phyloP scores from a whole-genome alignment of 2,113 vertebrate species.

The Poecilia latipinna region DNA sequence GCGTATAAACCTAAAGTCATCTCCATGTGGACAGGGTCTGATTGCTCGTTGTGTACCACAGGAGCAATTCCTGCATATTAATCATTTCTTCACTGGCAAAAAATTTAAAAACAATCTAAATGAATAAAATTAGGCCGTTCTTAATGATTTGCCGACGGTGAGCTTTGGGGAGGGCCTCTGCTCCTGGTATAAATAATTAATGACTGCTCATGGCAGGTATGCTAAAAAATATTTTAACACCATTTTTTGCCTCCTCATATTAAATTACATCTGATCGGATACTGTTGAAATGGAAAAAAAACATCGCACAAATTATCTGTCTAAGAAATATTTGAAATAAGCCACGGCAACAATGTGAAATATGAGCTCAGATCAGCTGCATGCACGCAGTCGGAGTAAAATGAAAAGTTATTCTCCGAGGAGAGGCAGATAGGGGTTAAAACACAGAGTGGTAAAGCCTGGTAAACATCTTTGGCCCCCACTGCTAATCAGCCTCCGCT shows the following conservation, averaged over 20 bases:
- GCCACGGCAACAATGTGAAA: conserved; percentile 29
- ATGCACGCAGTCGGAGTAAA: conserved; percentile 30
- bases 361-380: conserved; percentile 31
- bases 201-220: too few relatives aligned
- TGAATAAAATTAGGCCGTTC: neutral
- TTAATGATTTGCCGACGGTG: too few relatives aligned
- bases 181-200: too few relatives aligned
- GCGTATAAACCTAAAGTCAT: too few relatives aligned
- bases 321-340: conserved; percentile 1
- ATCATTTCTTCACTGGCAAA: neutral
- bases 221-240: too few relatives aligned
- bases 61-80: neutral
- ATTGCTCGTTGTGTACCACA: neutral
- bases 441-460: conserved; percentile 55
- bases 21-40: neutral
- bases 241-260: neutral
- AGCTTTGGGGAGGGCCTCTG: too few relatives aligned
- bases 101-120: neutral
- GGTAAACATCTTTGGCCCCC: conserved; percentile 74
- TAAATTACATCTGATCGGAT: neutral
- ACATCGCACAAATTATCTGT: neutral
- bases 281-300: neutral
- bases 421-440: conserved; percentile 54
- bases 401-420: conserved; percentile 59
- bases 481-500: conserved; percentile 64